Evolutionary conservation across 23 tunicate species (phyloP).

Genomic region (Styela clava): DNA sequence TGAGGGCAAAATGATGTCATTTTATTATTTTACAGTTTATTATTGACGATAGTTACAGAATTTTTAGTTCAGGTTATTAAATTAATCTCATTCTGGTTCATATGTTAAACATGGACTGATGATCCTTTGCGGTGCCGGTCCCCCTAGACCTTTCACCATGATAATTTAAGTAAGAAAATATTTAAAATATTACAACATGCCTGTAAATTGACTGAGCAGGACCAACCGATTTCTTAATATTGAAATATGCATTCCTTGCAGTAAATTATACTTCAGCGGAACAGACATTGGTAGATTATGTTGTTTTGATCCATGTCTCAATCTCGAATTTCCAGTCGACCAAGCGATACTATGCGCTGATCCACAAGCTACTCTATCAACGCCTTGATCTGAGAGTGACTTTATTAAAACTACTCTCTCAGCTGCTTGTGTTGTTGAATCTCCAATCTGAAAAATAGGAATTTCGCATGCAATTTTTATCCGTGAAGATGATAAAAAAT

Average conservation of each 20-base stretch:
- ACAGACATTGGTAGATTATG: constrained; percentile 45
- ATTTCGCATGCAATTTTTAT: too few species aligned
- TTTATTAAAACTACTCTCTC: constrained; percentile 43
- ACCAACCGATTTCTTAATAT: constrained; percentile 63
- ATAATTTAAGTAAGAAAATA: too few species aligned
- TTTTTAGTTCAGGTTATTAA: too few species aligned
- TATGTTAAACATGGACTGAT: too few species aligned
- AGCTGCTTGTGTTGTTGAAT: constrained; percentile 63
- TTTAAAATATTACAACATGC: too few species aligned
- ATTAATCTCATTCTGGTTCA: too few species aligned
- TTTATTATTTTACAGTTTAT: too few species aligned
- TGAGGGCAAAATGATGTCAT: too few species aligned
- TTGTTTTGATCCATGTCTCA: not conserved
- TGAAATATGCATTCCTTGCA: constrained; percentile 45
- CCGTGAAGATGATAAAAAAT: too few species aligned
- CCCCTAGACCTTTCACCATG: too few species aligned
- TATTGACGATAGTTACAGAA: too few species aligned
- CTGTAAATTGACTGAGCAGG: constrained; percentile 65
- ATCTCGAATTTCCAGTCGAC: constrained; percentile 31
- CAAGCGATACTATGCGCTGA: constrained; percentile 91
- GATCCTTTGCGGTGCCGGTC: too few species aligned
- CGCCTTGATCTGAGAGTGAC: constrained; percentile 53
- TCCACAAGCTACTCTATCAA: constrained; percentile 75
- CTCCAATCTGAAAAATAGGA: constrained; percentile 52
- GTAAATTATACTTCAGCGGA: constrained; percentile 74